phyloP scores from a whole-genome alignment of 2,113 vertebrate species.

The Oreochromis tanganicae region DNA sequence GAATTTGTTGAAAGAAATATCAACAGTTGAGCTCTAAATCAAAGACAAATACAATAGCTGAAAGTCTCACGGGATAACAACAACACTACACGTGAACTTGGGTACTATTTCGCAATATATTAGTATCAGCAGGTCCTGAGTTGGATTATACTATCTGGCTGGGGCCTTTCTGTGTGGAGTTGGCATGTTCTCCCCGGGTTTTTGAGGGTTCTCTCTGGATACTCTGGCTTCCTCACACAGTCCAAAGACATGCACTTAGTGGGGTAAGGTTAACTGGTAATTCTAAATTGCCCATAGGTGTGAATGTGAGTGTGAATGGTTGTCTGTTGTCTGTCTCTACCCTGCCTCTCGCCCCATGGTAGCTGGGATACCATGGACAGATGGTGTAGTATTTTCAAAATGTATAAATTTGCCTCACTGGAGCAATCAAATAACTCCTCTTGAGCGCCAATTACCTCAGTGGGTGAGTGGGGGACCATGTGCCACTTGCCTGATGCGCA shows the following conservation, averaged over 20 bases:
- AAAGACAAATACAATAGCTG: not conserved
- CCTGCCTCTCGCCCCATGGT: not conserved
- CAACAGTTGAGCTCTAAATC: too few species aligned
- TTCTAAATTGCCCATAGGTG: not conserved
- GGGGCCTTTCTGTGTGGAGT: not conserved
- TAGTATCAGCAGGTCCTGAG: not conserved
- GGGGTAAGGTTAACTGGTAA: not conserved
- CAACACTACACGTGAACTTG: not conserved
- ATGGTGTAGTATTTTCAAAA: not conserved
- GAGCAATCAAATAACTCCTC: not conserved
- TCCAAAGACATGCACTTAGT: not conserved
- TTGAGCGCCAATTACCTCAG: not conserved
- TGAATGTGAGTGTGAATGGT: not conserved
- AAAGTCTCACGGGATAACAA: accelerated
- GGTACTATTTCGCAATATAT: not conserved
- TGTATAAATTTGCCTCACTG: not conserved
- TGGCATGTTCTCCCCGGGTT: not conserved
- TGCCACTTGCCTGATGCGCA: not conserved
- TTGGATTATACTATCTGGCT: not conserved
- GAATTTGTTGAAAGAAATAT: not conserved
- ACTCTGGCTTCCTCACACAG: not conserved
- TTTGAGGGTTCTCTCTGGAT: not conserved
- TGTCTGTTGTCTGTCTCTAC: not conserved
- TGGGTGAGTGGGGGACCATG: not conserved
- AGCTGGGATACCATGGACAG: not conserved